A percentile compares a stretch with the other conserved stretches of the same genome.
Conservation (phyloP, 2,113 vertebrate genomes). For the Hemibagrus wyckioides region DNA sequence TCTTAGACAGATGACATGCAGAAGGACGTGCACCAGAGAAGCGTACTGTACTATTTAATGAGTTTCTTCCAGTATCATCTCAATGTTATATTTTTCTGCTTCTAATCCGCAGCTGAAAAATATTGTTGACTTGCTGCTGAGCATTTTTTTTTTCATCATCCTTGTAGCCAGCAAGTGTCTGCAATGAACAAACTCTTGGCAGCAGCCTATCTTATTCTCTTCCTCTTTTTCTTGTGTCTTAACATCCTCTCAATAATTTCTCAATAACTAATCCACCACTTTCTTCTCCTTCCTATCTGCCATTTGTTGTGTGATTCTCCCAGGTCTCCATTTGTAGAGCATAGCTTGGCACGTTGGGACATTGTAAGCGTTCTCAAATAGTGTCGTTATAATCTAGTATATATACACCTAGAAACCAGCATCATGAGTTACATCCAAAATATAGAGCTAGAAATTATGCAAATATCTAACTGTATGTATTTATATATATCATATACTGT, state of each 20-base stretch:
- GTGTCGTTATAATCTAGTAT: conserved; percentile 8
- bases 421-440: neutral
- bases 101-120: conserved; percentile 35
- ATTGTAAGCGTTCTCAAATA: conserved; percentile 27
- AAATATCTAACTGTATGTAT: neutral
- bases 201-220: conserved; percentile 61
- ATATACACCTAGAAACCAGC: neutral
- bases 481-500: too few relatives aligned
- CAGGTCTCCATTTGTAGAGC: conserved; percentile 60
- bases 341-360: conserved; percentile 55
- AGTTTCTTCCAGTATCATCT: conserved; percentile 7
- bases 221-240: conserved; percentile 52
- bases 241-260: conserved; percentile 60
- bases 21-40: conserved; percentile 36
- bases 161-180: conserved; percentile 68
- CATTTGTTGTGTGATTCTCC: conserved; percentile 47
- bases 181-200: conserved; percentile 76
- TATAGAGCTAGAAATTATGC: neutral
- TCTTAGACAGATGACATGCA: conserved; percentile 7
- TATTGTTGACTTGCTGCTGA: conserved; percentile 45
- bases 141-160: conserved; percentile 36
- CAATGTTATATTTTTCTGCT: conserved; percentile 34
- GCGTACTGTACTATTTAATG: neutral
- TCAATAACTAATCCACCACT: conserved; percentile 62
- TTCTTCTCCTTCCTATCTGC: conserved; percentile 51